phyloP scores from a whole-genome alignment of 2,113 vertebrate genomes.

The Alaudala cheleensis region DNA sequence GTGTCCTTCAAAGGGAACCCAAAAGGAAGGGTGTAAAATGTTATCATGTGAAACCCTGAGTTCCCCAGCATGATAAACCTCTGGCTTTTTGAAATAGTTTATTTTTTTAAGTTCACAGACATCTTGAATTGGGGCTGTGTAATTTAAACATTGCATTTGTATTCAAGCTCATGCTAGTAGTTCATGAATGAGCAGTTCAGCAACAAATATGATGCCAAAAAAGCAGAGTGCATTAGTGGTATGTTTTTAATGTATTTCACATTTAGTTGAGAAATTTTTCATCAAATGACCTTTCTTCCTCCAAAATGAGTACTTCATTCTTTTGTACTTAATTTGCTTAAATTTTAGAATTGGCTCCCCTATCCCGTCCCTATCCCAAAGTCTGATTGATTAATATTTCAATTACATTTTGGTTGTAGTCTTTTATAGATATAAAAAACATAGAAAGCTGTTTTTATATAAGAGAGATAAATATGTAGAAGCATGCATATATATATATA shows the following conservation, averaged over 20 bases:
- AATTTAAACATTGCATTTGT: neutral
- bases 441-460: neutral
- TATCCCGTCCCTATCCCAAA: neutral
- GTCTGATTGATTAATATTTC: neutral
- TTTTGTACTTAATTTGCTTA: neutral
- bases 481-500: neutral
- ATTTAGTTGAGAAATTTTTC: neutral
- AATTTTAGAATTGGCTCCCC: neutral
- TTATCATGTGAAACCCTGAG: neutral
- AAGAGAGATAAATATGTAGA: neutral
- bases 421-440: neutral
- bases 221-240: neutral
- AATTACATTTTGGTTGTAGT: neutral
- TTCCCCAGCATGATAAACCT: neutral
- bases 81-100: neutral
- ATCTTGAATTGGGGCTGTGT: neutral
- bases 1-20: neutral
- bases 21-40: neutral
- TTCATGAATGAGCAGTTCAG: neutral
- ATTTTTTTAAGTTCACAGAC: neutral
- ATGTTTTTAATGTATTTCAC: neutral
- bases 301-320: neutral
- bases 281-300: neutral
- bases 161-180: neutral
- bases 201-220: neutral